A percentile compares a stretch with the other conserved stretches of the same genome.
These are phyloP conservation scores for Cardiocondyla obscurior DNA, from an alignment of 1,140 invertebrate species.

Conservation along the genomic window DNA sequence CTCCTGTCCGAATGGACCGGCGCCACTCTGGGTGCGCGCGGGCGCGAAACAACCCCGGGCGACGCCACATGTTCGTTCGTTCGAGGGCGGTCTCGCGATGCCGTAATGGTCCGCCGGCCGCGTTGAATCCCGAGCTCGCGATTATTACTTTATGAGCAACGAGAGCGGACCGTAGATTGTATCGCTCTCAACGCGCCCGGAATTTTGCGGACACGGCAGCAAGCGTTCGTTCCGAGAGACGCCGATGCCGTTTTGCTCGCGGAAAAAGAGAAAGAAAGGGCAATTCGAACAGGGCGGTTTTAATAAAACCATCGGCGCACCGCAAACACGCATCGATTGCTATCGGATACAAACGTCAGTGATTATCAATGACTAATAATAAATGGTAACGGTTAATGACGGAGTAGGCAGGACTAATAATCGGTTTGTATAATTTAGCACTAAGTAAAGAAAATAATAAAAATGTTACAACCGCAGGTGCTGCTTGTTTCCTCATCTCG, in stretches of 20 bases:
- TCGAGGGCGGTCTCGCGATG: conserved; percentile 51
- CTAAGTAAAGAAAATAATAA: not conserved
- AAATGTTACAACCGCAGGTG: not conserved
- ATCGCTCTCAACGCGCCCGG: conserved; percentile 6
- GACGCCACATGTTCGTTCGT: conserved; percentile 80
- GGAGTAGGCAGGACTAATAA: not conserved
- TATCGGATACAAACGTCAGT: not conserved
- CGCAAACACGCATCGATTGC: not conserved
- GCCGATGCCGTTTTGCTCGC: not conserved
- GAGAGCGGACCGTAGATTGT: conserved; percentile 72
- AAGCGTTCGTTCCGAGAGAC: not conserved
- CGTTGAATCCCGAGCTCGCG: conserved; percentile 70
- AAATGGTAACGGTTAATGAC: conserved; percentile 1
- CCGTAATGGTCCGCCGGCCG: conserved; percentile 34
- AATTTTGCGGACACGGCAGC: not conserved
- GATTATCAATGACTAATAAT: not conserved
- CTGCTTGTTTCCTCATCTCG: not conserved
- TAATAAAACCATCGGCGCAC: not conserved
- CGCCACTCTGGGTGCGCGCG: conserved; percentile 50
- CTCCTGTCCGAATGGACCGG: conserved; percentile 62
- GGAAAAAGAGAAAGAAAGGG: not conserved
- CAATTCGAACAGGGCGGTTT: too few species aligned
- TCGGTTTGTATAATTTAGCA: not conserved
- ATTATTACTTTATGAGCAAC: conserved; percentile 82
- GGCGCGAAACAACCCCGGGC: conserved; percentile 57